Evolutionary conservation across 2,113 vertebrate species (phyloP), one percentile per base, ranked within the genome.

Genomic region (Nanorana parkeri): DNA sequence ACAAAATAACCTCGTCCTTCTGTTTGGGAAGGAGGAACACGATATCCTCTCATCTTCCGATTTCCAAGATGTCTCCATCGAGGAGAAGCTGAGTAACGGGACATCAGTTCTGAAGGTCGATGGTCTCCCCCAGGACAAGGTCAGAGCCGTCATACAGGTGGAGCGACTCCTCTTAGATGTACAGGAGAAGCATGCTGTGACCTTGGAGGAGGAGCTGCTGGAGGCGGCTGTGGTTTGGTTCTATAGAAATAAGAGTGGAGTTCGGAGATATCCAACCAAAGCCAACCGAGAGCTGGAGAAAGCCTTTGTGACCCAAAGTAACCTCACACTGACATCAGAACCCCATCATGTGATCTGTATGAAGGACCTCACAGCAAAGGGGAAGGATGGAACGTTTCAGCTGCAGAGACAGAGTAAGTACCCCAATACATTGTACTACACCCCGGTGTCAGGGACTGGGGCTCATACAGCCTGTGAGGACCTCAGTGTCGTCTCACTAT

Each of bases 1-100:
- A 85, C 60, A 67, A 68, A 95, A 96, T 86, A 96, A 94, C 83
- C 92, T 89, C 75, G 88, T 97, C 80, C 86, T 90, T 76, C 91
- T 90, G 85, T 83, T 97, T 0, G 89, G 93, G 8, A 90, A 87
- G 68, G 10, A 74, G 0, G 88, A 98, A 20, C 88, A 94, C 36
- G 71, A 66, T 61, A 36, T 79, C 23, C 87, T 99, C 0, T 23
- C 21, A 7, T 85, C 75, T 76, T 26, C 72, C 84, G 68, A 11
- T 4, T 54, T 7, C 24, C 68, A 41, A 0, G 1, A n/a, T 0
- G 83, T 95, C 0, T 0, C 0, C 13, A 84, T 95, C 0, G 21
- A 78, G 5, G 94, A 95, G 89, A 63, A 51, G 2, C 84, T 95
- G 65, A 1, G 0, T 1, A 77, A n/a, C 0, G 92, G 87, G 21